Conservation (phyloP, 2,888 invertebrate species). For the Leptura quadrifasciata region DNA sequence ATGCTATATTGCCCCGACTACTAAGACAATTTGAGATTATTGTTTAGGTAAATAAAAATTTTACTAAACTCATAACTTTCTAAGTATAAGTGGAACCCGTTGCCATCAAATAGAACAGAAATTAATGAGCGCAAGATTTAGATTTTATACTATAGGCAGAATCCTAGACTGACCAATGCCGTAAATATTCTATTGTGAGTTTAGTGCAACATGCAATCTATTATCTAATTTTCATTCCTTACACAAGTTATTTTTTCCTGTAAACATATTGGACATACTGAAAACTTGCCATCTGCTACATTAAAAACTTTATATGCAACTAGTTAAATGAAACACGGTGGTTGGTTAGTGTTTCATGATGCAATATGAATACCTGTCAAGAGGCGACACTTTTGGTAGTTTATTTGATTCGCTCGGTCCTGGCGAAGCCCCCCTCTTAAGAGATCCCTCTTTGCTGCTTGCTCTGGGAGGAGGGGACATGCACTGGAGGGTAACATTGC, state of each 20-base stretch:
- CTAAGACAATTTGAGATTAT: too few relatives aligned
- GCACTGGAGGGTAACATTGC: conserved; percentile 71
- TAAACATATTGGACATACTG: neutral
- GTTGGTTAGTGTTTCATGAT: conserved; percentile 42
- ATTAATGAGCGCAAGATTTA: too few relatives aligned
- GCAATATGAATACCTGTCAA: conserved; percentile 70
- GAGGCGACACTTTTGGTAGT: conserved; percentile 72
- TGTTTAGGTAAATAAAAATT: too few relatives aligned
- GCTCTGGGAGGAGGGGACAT: conserved; percentile 72
- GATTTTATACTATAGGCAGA: too few relatives aligned
- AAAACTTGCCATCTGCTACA: neutral
- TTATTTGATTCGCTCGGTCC: conserved; percentile 71
- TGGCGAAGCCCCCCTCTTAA: conserved; percentile 72
- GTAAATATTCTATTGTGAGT: neutral
- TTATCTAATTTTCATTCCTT: conserved; percentile 20
- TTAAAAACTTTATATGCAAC: conserved; percentile 42
- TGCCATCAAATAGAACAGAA: too few relatives aligned
- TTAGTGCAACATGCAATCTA: conserved; percentile 12
- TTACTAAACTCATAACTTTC: too few relatives aligned
- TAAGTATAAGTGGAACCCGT: too few relatives aligned
- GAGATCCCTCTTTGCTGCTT: conserved; percentile 75
- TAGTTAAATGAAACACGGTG: conserved; percentile 31
- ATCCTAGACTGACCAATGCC: too few relatives aligned
- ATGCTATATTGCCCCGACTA: too few relatives aligned
- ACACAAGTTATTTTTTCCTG: neutral